Evolutionary conservation across 2,888 invertebrate species (phyloP), one percentile per base, ranked within the genome.

Genomic region (Caenorhabditis sinica): DNA sequence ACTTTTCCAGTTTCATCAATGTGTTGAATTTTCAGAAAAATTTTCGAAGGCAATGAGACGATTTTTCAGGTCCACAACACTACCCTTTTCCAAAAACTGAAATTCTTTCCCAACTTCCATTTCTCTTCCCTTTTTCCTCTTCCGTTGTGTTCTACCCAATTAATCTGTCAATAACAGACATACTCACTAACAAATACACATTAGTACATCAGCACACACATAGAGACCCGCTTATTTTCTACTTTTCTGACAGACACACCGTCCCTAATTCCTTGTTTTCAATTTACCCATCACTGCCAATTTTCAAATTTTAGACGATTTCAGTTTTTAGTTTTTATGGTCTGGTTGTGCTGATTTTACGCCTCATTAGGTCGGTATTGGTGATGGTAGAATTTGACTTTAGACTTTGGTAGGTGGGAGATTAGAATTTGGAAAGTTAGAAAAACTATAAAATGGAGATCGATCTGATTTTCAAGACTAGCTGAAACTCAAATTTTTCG

Each of bases 101-200:
- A n/a, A n/a, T n/a, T n/a, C n/a, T 40, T 13, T 11, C 13, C 40
- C 40, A 13, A 2, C 13, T 40, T 40, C 40, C 40, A 13, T 6
- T 40, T 40, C 13, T 2, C 13, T 40, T 40, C 40, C 40, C 5
- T 9, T 49, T 28, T 43, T 66, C 65, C 49, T n/a, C n/a, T n/a
- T n/a, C n/a, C n/a, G n/a, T 25, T 49, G 49, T 40, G 11, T 40
- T 40, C 40, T 40, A 40, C 40, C 40, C 40, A 40, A 28, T 66
- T 66, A 66, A n/a, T 51, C 28, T 28, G 63, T n/a, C 20, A 51
- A 66, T 51, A 49, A 49, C n/a, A 49, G 49, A 9, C 33, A 45
- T 3, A 45, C 45, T 28, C 25, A 56, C n/a, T n/a, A n/a, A n/a
- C n/a, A n/a, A n/a, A n/a, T 56, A 56, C 28, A 28, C 25, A 8